phyloP scores from a whole-genome alignment of 1,140 invertebrate species.

The Epicauta chinensis region DNA sequence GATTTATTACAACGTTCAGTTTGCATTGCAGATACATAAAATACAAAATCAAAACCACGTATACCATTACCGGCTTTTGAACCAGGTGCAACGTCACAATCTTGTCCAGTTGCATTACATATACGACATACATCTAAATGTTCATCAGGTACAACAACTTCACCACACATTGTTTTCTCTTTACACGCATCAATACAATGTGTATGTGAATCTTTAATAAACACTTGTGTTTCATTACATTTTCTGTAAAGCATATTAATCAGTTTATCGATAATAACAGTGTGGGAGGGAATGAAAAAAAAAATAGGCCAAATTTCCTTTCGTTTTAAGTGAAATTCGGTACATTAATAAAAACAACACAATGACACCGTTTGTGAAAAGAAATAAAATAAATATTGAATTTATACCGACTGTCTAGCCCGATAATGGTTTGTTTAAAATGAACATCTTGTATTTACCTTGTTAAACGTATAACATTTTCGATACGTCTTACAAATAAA shows the following conservation, averaged over 20 bases:
- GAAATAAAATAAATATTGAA: no score
- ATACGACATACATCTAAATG: constrained; percentile 87
- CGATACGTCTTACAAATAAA: constrained; percentile 78
- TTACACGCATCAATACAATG: constrained; percentile 87
- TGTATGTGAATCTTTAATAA: constrained; percentile 71
- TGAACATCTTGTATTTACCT: no score
- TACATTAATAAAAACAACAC: no score
- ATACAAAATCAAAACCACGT: constrained; percentile 85
- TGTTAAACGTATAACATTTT: constrained; percentile 77
- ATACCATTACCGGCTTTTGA: constrained; percentile 57
- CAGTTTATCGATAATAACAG: no score
- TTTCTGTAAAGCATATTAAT: constrained; percentile 50
- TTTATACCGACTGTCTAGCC: no score
- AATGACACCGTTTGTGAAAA: no score
- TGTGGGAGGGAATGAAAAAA: no score
- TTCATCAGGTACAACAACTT: constrained; percentile 83
- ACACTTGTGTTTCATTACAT: constrained; percentile 75
- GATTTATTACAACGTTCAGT: constrained; percentile 86
- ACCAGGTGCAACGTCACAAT: constrained; percentile 56
- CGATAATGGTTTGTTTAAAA: no score
- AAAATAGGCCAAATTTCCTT: no score
- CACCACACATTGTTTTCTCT: constrained; percentile 84
- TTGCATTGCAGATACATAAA: constrained; percentile 93
- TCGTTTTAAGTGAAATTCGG: no score
- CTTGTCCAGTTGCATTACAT: constrained; percentile 77